A percentile compares a stretch with the other conserved stretches of the same genome.
Conservation (phyloP, 2,888 invertebrate species). For the Hipparchia semele region DNA sequence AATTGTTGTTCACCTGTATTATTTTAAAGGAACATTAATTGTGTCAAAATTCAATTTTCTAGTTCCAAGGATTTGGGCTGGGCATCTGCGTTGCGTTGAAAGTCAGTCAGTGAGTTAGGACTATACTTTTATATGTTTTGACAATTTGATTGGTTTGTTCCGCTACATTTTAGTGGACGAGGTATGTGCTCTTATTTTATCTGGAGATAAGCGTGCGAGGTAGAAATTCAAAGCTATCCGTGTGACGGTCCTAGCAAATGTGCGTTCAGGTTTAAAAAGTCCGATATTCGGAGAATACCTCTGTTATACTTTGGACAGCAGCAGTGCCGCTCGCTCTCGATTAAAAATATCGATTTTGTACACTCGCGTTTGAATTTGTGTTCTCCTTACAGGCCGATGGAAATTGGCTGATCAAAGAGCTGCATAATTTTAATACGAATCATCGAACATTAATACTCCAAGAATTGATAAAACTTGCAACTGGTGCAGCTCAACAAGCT, state of each 20-base stretch:
- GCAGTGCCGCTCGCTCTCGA: slow-evolving; percentile 29
- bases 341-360: slow-evolving; percentile 42
- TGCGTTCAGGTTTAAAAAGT: slow-evolving; percentile 42
- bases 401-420: slow-evolving; percentile 1
- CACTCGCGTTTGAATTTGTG: slow-evolving; percentile 22
- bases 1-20: too few species aligned
- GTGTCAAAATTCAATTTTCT: too few species aligned
- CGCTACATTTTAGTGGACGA: too few species aligned
- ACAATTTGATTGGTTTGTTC: too few species aligned
- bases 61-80: too few species aligned
- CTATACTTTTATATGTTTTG: too few species aligned
- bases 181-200: too few species aligned
- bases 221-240: not conserved
- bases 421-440: not conserved
- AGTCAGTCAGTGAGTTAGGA: too few species aligned
- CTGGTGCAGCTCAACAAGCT: too few species aligned
- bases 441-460: not conserved
- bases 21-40: too few species aligned
- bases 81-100: too few species aligned
- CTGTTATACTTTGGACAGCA: not conserved
- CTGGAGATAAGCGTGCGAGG: not conserved
- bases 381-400: slow-evolving; percentile 3
- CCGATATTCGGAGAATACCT: slow-evolving; percentile 46
- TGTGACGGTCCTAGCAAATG: not conserved
- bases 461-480: too few species aligned